Base-by-base conservation (phyloP, 2,888 invertebrate genomes). In the Graphium colonna region DNA sequence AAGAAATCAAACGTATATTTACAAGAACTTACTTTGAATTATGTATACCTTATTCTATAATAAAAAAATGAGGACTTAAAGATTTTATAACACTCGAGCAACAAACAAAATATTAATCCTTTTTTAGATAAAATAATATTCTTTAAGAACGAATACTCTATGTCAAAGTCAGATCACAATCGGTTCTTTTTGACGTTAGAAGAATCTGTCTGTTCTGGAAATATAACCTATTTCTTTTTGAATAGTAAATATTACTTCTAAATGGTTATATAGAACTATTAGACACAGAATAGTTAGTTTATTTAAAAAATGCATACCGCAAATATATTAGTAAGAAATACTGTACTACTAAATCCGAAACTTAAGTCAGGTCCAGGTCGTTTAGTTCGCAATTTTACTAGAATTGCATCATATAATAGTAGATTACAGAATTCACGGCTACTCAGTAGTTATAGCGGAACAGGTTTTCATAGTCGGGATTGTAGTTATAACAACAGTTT, bases 131-230 rank as follows among this genome's bases (percentile, higher is more conserved):
- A n/a, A n/a, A n/a, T n/a, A n/a, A n/a, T n/a, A n/a, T n/a, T n/a
- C n/a, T 43, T 50, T 50, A 1, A 8, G 36, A 50, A 50, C 50
- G 50, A 42, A 31, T 9, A 9, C 21, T 44, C 12, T 13, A 28
- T 38, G 28, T 26, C 31, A 31, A 21, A 54, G 52, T 51, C 55
- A 55, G 47, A 12, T 48, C 52, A 52, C 58, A 58, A 13, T 61
- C 58, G 53, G 58, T 58, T 50, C 45, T 51, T 47, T 48, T 31
- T 10, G 21, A 21, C 1, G 31, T 31, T 69, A 82, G 79, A 84
- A 79, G 65, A 73, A 75, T 84, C 84, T n/a, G n/a, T n/a, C n/a
- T n/a, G n/a, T n/a, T n/a, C n/a, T 84, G 78, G 81, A 86, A 84
- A 77, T 71, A 75, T 85, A 86, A 87, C 84, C 84, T 81, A 58